Base-by-base conservation (phyloP, 2,888 invertebrate genomes). In the Corythucha ciliata region DNA sequence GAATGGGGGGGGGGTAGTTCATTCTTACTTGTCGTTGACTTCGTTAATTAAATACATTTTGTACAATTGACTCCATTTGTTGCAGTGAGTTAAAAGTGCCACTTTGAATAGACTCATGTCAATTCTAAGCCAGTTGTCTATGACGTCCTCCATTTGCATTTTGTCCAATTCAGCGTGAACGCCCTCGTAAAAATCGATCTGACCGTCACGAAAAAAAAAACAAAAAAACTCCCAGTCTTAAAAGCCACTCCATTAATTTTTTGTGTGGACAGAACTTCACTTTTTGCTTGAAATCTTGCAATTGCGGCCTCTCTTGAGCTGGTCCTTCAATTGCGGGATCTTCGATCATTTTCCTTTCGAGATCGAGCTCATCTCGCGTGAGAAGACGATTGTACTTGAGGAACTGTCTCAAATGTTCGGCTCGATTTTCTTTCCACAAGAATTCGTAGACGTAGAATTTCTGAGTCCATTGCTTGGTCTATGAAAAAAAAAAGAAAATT, bases 1-100 rank as follows among this genome's bases (percentile, higher is more conserved):
- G 29, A 29, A 29, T 10, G 12, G 8, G 10, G 29, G 29, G 8
- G 29, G 29, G 29, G 4, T 6, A 26, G 3, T n/a, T 10, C 12
- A 4, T 5, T 21, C 46, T 33, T 20, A 52, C 52, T 52, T 52
- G 24, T 48, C 37, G 10, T 34, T 47, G n/a, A 48, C 41, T 36
- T 52, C 48, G 22, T 52, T 33, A 7, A 47, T 32, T 10, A 52
- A 69, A 70, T 92, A 81, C 62, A 83, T 79, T 63, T 92, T 92
- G 64, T 84, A 89, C 59, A 91, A 73, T 63, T 83, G 83, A 52
- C 86, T 81, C 92, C 93, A 93, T 63, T 86, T 83, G 65, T 85
- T 83, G 54, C 90, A 79, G 22, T 80, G 79, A 65, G 86, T 86
- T 57, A 92, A 74, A 16, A 94, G 78, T 1, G 80, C 78, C 63